Conservation (phyloP, 2,888 invertebrate genomes). For the Heliconius cydno region DNA sequence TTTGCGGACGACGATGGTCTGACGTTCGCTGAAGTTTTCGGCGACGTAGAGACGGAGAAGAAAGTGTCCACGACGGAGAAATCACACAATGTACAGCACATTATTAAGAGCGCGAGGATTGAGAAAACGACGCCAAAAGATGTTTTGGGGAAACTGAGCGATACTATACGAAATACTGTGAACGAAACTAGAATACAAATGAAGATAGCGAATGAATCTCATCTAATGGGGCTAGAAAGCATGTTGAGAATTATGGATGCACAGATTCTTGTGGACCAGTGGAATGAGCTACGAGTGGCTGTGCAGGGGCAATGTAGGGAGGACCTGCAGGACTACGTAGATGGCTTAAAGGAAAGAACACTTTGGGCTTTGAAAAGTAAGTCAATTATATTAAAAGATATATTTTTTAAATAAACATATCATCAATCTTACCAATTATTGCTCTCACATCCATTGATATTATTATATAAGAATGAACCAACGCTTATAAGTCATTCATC, state of each 20-base stretch:
- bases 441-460: not conserved
- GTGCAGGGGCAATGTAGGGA: conserved; percentile 80
- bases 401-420: not conserved
- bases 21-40: conserved; percentile 70
- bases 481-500: not conserved
- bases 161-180: conserved; percentile 66
- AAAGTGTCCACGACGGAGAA: conserved; percentile 68
- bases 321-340: conserved; percentile 84
- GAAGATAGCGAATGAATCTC: conserved; percentile 52
- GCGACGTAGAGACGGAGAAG: conserved; percentile 58
- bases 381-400: conserved; percentile 60
- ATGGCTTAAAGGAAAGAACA: conserved; percentile 81
- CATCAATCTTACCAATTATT: not conserved
- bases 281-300: conserved; percentile 75
- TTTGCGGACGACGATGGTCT: conserved; percentile 76
- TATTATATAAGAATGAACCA: not conserved
- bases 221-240: conserved; percentile 72
- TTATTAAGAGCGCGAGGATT: conserved; percentile 68
- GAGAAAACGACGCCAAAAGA: conserved; percentile 63
- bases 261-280: conserved; percentile 82
- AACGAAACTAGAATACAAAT: conserved; percentile 69
- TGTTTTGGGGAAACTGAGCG: conserved; percentile 64
- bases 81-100: conserved; percentile 77
- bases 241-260: conserved; percentile 83
- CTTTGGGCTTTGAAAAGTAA: conserved; percentile 90